phyloP scores from a whole-genome alignment of 2,113 vertebrate genomes.

The Charina bottae region DNA sequence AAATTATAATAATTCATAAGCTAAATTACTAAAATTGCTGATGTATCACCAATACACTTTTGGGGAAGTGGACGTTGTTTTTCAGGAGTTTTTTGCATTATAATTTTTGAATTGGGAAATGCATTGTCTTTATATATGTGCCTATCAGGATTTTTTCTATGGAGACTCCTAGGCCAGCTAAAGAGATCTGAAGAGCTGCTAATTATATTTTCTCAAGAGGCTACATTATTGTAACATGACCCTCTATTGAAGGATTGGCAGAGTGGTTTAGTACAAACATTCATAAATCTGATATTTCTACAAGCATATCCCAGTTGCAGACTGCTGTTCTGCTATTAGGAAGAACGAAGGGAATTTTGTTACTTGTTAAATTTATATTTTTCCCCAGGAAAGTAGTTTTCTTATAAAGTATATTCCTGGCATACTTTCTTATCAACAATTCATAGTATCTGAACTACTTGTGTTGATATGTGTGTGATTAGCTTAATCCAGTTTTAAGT shows the following conservation, averaged over 20 bases:
- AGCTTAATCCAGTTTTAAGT: background rate
- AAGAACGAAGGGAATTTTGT: background rate
- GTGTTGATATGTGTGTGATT: background rate
- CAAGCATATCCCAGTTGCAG: background rate
- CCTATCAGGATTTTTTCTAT: background rate
- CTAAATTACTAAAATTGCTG: background rate
- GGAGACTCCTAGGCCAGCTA: background rate
- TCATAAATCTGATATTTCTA: background rate
- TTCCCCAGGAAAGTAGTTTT: background rate
- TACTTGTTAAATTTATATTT: background rate
- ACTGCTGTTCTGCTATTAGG: background rate
- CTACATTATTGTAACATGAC: background rate
- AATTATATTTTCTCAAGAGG: background rate
- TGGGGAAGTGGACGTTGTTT: background rate
- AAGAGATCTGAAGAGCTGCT: background rate
- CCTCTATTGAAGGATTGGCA: background rate
- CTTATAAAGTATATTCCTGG: no score
- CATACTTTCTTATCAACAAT: background rate
- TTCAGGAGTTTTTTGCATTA: background rate
- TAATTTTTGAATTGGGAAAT: background rate
- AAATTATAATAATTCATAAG: background rate
- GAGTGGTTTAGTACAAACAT: background rate
- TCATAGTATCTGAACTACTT: no score
- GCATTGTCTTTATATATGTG: background rate
- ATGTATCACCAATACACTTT: background rate